A percentile compares a stretch with the other conserved stretches of the same genome.
phyloP scores from a whole-genome alignment of 2,888 invertebrate genomes.

The Yponomeuta sedellus region DNA sequence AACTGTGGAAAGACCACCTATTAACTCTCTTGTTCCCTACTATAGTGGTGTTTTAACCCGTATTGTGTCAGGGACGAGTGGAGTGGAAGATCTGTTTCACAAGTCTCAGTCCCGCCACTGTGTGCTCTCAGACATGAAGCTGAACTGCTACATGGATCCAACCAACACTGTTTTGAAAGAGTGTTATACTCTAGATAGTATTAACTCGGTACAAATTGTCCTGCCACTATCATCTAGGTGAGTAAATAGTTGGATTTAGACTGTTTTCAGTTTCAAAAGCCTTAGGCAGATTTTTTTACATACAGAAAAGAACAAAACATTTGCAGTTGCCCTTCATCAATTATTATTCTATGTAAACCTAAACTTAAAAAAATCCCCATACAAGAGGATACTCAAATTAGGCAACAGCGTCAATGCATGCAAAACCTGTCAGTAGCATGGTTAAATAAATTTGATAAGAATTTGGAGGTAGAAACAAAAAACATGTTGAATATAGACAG shows the following conservation, averaged over 20 bases:
- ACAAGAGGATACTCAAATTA: too few species aligned
- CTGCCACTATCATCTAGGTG: slow-evolving; percentile 71
- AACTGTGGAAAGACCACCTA: slow-evolving; percentile 68
- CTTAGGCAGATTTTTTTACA: too few species aligned
- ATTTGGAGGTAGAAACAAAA: too few species aligned
- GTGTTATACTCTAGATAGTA: slow-evolving; percentile 79
- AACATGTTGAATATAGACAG: too few species aligned
- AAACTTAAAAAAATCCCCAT: too few species aligned
- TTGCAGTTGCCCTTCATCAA: too few species aligned
- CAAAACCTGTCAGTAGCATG: too few species aligned
- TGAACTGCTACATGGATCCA: slow-evolving; percentile 85
- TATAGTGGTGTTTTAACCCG: slow-evolving; percentile 79
- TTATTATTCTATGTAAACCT: too few species aligned
- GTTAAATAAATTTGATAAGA: too few species aligned
- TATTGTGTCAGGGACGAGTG: slow-evolving; percentile 75
- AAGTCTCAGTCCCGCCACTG: slow-evolving; percentile 86
- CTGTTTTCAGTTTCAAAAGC: not conserved
- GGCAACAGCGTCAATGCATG: too few species aligned
- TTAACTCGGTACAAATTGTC: slow-evolving; percentile 80
- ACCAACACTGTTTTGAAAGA: slow-evolving; percentile 82
- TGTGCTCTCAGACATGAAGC: slow-evolving; percentile 81
- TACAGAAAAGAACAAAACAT: too few species aligned
- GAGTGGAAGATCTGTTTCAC: slow-evolving; percentile 83
- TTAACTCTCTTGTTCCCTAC: slow-evolving; percentile 63
- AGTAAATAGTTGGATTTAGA: slow-evolving; percentile 22